These are phyloP conservation scores for Bombyx huttoni DNA, from an alignment of 2,888 invertebrate species.

Conservation along the genomic window DNA sequence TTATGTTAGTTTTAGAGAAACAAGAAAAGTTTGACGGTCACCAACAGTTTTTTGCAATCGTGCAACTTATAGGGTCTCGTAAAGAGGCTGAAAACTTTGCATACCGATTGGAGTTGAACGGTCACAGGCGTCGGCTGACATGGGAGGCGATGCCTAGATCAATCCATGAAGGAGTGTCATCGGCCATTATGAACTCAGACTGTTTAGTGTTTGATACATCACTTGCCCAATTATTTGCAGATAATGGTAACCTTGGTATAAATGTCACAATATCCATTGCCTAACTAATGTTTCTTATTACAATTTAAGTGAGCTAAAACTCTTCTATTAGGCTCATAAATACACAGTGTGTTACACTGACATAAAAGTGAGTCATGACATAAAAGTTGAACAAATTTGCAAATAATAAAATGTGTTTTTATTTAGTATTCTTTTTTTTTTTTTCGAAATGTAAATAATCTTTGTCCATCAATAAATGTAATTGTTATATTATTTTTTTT, in stretches of 20 bases:
- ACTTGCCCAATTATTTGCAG: constrained; percentile 98
- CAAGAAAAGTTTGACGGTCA: constrained; percentile 98
- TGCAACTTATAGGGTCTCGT: constrained; percentile 97
- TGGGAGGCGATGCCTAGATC: constrained; percentile 99
- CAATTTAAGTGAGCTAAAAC: constrained; percentile 7
- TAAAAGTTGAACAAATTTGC: not conserved
- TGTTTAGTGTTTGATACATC: constrained; percentile 99
- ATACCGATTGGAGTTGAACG: constrained; percentile 97
- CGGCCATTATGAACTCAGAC: constrained; percentile 97
- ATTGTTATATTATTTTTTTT: too few species aligned
- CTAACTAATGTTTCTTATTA: constrained; percentile 47
- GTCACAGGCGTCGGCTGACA: constrained; percentile 92
- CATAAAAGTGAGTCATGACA: not conserved
- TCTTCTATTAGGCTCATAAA: not conserved
- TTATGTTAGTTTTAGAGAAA: constrained; percentile 99
- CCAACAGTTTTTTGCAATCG: constrained; percentile 97
- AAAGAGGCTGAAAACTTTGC: constrained; percentile 99
- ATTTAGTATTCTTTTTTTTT: not conserved
- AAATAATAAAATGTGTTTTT: not conserved
- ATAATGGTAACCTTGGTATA: constrained; percentile 98
- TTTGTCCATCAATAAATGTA: too few species aligned
- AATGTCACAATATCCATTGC: constrained; percentile 98
- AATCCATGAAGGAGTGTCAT: constrained; percentile 98
- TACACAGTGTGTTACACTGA: not conserved
- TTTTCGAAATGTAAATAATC: too few species aligned